Percentiles rank a stretch among this genome's conserved stretches.
Evolutionary conservation across 2,113 vertebrate species (phyloP).

Genomic region (Chrysochloris asiatica): DNA sequence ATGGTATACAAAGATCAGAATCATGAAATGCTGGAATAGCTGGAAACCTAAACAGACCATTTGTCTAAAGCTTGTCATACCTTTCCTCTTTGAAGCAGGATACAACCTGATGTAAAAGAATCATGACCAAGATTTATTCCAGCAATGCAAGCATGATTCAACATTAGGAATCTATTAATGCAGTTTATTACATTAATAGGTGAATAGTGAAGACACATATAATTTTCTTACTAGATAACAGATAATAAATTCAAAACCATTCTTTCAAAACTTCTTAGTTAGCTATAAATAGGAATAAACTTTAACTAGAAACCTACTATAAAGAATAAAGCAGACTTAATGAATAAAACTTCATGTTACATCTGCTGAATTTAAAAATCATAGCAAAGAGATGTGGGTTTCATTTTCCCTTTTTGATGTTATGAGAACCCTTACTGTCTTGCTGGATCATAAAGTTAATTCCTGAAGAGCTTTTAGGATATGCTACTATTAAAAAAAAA

Average conservation of each 20-base stretch:
- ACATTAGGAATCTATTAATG: neutral
- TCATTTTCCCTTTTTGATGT: neutral
- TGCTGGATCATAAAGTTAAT: neutral
- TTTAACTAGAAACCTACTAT: neutral
- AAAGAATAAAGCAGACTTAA: neutral
- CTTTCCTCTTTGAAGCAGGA: neutral
- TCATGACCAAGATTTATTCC: neutral
- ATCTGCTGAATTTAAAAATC: neutral
- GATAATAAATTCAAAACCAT: neutral
- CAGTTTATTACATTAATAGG: neutral
- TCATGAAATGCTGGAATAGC: neutral
- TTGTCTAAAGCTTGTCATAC: neutral
- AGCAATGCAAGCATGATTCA: no score
- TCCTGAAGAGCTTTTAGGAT: neutral
- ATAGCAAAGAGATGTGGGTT: neutral
- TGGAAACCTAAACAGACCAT: neutral
- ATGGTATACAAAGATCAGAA: neutral
- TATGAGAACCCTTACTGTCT: neutral
- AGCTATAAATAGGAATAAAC: neutral
- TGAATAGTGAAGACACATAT: neutral
- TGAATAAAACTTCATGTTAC: neutral
- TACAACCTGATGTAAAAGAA: neutral
- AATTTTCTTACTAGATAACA: neutral
- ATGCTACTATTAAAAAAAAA: neutral
- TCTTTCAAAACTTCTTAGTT: neutral